Base-by-base conservation (phyloP, 2,113 vertebrate genomes). In the Uropsilus gracilis region DNA sequence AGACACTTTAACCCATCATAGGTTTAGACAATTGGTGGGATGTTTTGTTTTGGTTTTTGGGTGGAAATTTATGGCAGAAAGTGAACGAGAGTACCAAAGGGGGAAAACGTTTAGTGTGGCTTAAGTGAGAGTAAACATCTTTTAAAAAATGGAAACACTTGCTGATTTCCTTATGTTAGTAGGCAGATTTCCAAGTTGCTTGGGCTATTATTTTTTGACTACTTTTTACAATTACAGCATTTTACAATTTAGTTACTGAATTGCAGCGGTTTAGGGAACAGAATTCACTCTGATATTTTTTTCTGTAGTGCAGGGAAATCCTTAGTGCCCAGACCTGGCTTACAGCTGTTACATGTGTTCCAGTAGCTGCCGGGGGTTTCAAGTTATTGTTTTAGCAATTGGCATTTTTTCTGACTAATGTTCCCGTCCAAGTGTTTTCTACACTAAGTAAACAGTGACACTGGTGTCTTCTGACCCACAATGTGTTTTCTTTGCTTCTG, bases 351-450 rank as follows among this genome's bases (percentile, higher is more conserved):
- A 46, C 22, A 18, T 48, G n/a, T 91, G 68, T 63, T 91, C 61
- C 39, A 63, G 89, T 82, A 57, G 71, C 86, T 76, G 63, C 48
- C 77, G 63, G 71, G 75, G 69, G 81, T 81, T 72, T 81, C 61
- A 57, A 91, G 76, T 26, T 86, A 4, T 91, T 96, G 89, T 87
- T 89, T 84, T 76, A 76, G 71, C 89, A 83, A 89, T 34, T 95
- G 77, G 68, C 81, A 9, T 32, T 57, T 75, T 53, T 3, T 10
- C 48, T 13, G 11, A 44, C 64, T 59, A 20, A 26, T 80, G 64
- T 91, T 90, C 94, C 76, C 86, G n/a, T 44, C 20, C 69, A 28
- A 84, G 92, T 34, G 42, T 46, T 94, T 72, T 80, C 20, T 46
- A 30, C 18, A 53, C 46, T 50, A 6, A 89, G 63, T 48, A n/a